Base-by-base conservation (phyloP, 2,888 invertebrate genomes). In the Tillus elongatus region DNA sequence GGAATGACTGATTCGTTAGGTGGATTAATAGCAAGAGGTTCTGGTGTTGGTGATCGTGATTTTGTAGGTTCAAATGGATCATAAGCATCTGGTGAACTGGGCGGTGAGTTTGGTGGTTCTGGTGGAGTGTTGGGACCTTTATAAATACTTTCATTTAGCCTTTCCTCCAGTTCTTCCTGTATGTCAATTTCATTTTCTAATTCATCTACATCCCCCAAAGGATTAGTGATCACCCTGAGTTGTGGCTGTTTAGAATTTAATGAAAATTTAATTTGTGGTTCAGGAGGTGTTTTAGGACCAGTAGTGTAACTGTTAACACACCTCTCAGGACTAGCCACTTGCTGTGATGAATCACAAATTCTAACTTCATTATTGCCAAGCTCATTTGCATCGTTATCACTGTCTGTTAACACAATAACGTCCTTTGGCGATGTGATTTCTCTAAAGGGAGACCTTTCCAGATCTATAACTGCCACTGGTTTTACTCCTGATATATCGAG, bases 1-100 rank as follows among this genome's bases (percentile, higher is more conserved):
- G 12, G 10, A 3, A 11, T 9, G 4, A 33, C 10, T 3, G 32
- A 28, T 9, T 16, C 35, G 14, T 32, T 37, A 2, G 35, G 15
- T 33, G 29, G 44, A 6, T 28, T 42, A 10, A 39, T 42, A 33
- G 50, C 43, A 28, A 54, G 47, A 44, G 66, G 60, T 50, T 71
- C 67, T 0, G 75, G 77, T 1, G 78, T 75, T 1, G 74, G 76
- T 9, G 81, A 79, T 12, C 81, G 68, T 1, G 88, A 87, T 61
- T 86, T 85, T 4, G 90, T 89, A 0, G 90, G 90, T 64, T 90
- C 89, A 64, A 88, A 90, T 1, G 90, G 90, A 75, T 90, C 89
- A 64, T 90, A 90, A 2, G 80, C 87, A 63, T 87, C 86, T 1
- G 85, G 85, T 9, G 84, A 79, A 42, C 77, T 77, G 1, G 77